Evolutionary conservation across 2,888 invertebrate species (phyloP), one percentile per base, ranked within the genome.

Genomic region (Balanococcus diminutus): DNA sequence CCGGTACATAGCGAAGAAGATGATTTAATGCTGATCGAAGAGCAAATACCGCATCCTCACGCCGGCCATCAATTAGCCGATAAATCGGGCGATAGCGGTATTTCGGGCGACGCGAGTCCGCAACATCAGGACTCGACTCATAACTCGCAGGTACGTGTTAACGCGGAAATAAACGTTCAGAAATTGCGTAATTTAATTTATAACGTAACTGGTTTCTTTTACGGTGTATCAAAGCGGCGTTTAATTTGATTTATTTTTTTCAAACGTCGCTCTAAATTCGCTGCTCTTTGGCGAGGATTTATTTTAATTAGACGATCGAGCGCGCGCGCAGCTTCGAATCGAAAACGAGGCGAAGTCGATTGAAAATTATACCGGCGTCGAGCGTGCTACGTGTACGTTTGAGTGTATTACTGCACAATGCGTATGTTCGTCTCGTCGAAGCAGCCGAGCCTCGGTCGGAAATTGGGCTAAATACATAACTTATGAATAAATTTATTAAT

Each of bases 71-170:
- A 84, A 72, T 87, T 87, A 22, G 92, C 93, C 87, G 95, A 95
- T 89, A 95, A 95, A 89, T 95, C 95, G 1, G 95, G 95, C 0
- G 96, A 96, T 90, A 95, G 95, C 0, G 96, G 95, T 0, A 96
- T 96, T 88, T 95, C 95, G 0, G 95, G 95, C 0, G 95, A 95
- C 89, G 93, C 92, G n/a, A 92, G 92, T 86, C 92, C 92, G 6
- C 88, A 89, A 82, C 82, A 82, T 39, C 88, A 88, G 46, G 89
- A 89, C 86, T 88, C 89, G n/a, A 88, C 89, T 84, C 89, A 88
- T 87, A 89, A 89, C 87, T 88, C 89, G 86, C 88, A 89, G 88
- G 90, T 89, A 84, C 31, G 36, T 36, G 16, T 32, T 75, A 32
- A 81, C 28, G 81, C 46, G 81, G 75, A 79, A 79, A 67, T 67